Conservation (phyloP, 2,797 vertebrate genomes). For the Falco novaeseelandiae region DNA sequence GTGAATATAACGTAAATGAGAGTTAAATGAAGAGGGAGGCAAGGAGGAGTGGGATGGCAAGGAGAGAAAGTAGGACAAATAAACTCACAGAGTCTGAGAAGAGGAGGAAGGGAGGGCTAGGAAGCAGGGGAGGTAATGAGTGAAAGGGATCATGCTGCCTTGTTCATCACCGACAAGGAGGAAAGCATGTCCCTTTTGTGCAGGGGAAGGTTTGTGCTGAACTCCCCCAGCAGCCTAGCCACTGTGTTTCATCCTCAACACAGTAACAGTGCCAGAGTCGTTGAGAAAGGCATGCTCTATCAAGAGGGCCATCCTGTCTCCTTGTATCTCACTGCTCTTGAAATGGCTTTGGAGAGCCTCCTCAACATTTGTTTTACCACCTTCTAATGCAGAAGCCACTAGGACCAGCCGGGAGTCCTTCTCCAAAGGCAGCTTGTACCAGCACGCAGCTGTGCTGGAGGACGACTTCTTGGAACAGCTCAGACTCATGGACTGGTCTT, state of each 20-base stretch:
- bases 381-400: fast-evolving
- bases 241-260: not conserved
- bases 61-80: not conserved
- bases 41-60: not conserved
- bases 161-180: fast-evolving
- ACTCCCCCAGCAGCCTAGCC: not conserved
- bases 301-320: not conserved
- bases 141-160: not conserved
- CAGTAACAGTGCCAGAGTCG: conserved; percentile 5
- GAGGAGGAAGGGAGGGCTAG: not conserved
- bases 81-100: not conserved
- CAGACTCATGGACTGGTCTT: not conserved
- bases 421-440: not conserved
- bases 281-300: not conserved
- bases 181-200: not conserved
- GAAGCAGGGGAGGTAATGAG: not conserved
- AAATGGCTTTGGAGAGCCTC: not conserved
- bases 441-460: fast-evolving
- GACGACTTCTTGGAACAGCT: not conserved
- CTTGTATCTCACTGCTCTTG: not conserved
- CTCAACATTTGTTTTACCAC: fast-evolving
- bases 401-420: not conserved
- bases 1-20: too few relatives aligned
- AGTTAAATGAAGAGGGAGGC: not conserved
- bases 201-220: not conserved